These are phyloP conservation scores for Aphelinus atriplicis DNA, from an alignment of 1,140 invertebrate species.

Conservation along the genomic window DNA sequence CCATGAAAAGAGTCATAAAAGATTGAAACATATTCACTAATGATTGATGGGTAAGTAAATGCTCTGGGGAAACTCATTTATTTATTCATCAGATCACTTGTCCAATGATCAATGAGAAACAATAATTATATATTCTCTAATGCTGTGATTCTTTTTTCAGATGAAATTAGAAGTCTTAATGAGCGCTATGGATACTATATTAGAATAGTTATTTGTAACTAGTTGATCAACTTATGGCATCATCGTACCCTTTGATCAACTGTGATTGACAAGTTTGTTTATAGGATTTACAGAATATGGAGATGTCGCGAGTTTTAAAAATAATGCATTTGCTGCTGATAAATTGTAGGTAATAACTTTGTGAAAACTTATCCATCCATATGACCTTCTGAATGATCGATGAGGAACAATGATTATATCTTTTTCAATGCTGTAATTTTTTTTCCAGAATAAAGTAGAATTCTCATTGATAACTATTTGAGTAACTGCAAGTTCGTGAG, in stretches of 20 bases:
- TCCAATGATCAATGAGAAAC: background rate
- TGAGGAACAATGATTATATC: no score
- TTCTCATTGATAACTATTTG: background rate
- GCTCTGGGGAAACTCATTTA: background rate
- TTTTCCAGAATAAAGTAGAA: background rate
- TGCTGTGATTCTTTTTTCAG: background rate
- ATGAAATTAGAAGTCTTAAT: background rate
- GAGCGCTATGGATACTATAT: no score
- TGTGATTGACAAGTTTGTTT: conserved; percentile 73
- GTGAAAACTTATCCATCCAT: background rate
- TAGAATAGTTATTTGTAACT: no score
- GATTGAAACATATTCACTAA: conserved; percentile 26
- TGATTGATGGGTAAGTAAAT: conserved; percentile 44
- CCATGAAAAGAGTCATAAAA: conserved; percentile 16
- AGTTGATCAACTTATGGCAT: background rate
- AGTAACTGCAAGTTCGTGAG: background rate
- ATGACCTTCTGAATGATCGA: background rate
- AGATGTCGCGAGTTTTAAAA: conserved; percentile 61
- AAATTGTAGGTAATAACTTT: conserved; percentile 46
- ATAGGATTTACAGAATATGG: conserved; percentile 66
- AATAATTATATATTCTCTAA: background rate
- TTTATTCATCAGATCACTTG: background rate
- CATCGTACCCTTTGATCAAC: conserved; percentile 56
- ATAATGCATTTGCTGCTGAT: conserved; percentile 61
- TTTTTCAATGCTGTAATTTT: background rate